Conservation (phyloP, 2,113 vertebrate species). For the Corythornis madagascariensis region DNA sequence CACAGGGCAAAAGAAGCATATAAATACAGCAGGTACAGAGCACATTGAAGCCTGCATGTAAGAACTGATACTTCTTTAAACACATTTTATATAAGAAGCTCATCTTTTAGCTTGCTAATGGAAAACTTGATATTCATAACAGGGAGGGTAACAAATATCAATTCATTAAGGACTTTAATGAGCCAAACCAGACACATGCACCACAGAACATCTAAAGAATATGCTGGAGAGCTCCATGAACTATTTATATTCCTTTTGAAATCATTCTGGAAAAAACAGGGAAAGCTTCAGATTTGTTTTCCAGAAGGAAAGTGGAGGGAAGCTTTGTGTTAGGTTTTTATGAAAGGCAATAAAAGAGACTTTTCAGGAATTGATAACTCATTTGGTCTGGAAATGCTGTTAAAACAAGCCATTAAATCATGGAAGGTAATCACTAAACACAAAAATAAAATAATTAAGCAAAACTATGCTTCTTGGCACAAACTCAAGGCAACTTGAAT, state of each 20-base stretch:
- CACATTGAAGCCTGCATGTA: not conserved
- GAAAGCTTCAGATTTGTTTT: not conserved
- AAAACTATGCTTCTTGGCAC: not conserved
- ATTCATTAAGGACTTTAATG: not conserved
- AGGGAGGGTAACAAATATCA: not conserved
- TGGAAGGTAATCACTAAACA: not conserved
- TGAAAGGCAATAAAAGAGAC: not conserved
- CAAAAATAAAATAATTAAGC: not conserved
- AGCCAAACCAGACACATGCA: not conserved
- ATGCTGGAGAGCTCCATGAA: not conserved
- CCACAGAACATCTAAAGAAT: not conserved
- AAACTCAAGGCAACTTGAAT: not conserved
- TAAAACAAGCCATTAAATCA: not conserved
- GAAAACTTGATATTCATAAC: not conserved
- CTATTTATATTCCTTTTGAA: not conserved
- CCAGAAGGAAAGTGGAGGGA: not conserved
- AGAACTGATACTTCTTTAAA: not conserved
- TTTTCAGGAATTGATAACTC: not conserved
- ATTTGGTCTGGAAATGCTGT: not conserved
- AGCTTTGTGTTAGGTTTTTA: not conserved
- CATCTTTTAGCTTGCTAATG: not conserved
- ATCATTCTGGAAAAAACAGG: not conserved
- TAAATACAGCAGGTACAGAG: not conserved
- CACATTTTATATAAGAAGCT: not conserved
- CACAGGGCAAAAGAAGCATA: not conserved